Evolutionary conservation across 2,113 vertebrate species (phyloP).

Genomic region (Proteles cristata): DNA sequence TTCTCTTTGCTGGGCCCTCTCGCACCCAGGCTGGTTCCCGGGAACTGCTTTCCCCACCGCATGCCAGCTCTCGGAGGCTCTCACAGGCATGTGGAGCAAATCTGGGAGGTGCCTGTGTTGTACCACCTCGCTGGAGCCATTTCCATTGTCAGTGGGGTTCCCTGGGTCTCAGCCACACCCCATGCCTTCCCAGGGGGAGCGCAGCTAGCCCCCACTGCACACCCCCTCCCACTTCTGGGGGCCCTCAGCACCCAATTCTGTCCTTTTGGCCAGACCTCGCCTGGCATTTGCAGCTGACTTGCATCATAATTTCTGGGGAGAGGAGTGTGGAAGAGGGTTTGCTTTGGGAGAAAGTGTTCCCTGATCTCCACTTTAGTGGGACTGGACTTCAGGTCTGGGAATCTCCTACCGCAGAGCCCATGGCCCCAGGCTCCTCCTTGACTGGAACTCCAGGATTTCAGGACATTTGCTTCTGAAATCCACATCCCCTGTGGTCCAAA

Average conservation of each 20-base stretch:
- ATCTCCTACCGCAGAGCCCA: background rate
- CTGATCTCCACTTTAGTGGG: background rate
- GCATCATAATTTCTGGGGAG: background rate
- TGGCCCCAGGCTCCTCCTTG: background rate
- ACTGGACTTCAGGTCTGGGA: background rate
- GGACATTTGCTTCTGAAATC: background rate
- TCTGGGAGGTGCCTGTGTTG: conserved; percentile 95
- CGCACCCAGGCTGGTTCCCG: rapidly evolving
- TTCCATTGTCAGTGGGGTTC: conserved; percentile 98
- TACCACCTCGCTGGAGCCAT: conserved; percentile 98
- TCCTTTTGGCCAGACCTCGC: background rate
- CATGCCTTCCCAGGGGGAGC: too few relatives aligned
- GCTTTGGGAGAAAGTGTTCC: background rate
- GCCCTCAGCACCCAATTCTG: background rate
- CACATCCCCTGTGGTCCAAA: background rate
- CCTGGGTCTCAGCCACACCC: conserved; percentile 88
- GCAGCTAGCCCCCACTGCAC: background rate
- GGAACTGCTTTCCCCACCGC: background rate
- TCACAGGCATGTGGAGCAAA: conserved; percentile 89
- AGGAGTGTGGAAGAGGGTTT: background rate
- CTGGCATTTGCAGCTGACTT: background rate
- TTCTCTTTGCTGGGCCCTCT: background rate
- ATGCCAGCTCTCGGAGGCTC: background rate
- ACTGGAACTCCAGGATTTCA: background rate
- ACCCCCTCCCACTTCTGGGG: background rate